phyloP scores from a whole-genome alignment of 2,888 invertebrate genomes.

The Eristalinus sepulchralis region DNA sequence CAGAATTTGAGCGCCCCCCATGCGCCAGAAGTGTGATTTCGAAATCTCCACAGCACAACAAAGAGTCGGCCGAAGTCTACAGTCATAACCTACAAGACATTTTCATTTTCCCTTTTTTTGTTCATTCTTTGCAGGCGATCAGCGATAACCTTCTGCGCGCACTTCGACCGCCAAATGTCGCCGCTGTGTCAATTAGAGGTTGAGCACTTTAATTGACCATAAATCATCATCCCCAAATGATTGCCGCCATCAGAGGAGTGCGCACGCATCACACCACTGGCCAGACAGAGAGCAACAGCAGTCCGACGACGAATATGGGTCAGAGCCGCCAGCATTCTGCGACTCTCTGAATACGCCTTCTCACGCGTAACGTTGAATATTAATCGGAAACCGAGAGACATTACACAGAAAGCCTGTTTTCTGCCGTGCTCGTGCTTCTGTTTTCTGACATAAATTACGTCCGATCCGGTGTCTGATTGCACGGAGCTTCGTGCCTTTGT shows the following conservation, averaged over 20 bases:
- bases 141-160: slow-evolving; percentile 36
- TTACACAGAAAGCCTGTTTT: slow-evolving; percentile 18
- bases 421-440: slow-evolving; percentile 25
- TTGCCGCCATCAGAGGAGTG: slow-evolving; percentile 29
- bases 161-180: slow-evolving; percentile 33
- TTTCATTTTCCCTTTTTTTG: background rate
- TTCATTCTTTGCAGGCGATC: slow-evolving; percentile 45
- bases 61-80: slow-evolving; percentile 27
- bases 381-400: slow-evolving; percentile 43
- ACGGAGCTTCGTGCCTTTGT: slow-evolving; percentile 56
- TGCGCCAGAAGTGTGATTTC: slow-evolving; percentile 35
- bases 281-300: slow-evolving; percentile 25
- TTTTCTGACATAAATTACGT: slow-evolving; percentile 62
- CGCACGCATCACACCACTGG: background rate
- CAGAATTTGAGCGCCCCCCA: background rate
- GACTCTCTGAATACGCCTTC: slow-evolving; percentile 2
- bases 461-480: slow-evolving; percentile 67
- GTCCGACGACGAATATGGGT: slow-evolving; percentile 48
- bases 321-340: slow-evolving; percentile 42
- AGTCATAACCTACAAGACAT: background rate
- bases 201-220: slow-evolving; percentile 45
- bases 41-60: slow-evolving; percentile 34
- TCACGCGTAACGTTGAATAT: slow-evolving; percentile 27
- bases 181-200: slow-evolving; percentile 39
- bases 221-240: slow-evolving; percentile 53